Evolutionary conservation across 2,113 vertebrate species (phyloP), one percentile per base, ranked within the genome.

Genomic region (Cebus imitator): DNA sequence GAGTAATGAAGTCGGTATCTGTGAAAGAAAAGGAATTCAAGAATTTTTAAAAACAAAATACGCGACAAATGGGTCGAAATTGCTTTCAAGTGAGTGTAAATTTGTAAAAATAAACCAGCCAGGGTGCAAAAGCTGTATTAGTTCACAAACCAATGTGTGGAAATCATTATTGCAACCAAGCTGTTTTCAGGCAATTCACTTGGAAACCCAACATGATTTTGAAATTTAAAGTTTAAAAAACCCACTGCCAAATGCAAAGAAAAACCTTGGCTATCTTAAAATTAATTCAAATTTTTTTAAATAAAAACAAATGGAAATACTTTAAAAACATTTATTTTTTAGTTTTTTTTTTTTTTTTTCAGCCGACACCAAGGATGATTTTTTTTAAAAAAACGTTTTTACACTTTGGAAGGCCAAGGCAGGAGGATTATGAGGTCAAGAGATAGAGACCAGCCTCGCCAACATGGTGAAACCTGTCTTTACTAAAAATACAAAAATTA

Each of bases 21-120:
- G 35, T 32, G 45, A 16, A 17, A 45, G 37, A 52, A 68, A 96
- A 81, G 61, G 50, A 94, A 94, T 35, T 45, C 50, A n/a, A 30
- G 8, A 37, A 30, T 57, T 66, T 87, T 55, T 78, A 0, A 1
- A 79, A 90, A 76, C 32, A 73, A 66, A 57, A 45, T 23, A 72
- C 75, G 16, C 32, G 76, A 43, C 10, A 88, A 7, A n/a, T n/a
- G 90, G 5, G 21, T 35, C 10, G 61, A 83, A 87, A 52, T 16
- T 52, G 35, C 94, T 92, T 95, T 86, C 66, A 96, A 61, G 85
- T 61, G 55, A 40, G 43, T 55, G 37, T 88, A 90, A 76, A 89
- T 76, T 68, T 88, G 48, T 94, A 32, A 76, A 90, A 86, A 75
- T 23, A 58, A 75, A 58, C 32, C 21, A 58, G 8, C 78, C 18